These are phyloP conservation scores for Catharus minimus DNA, from an alignment of 2,113 vertebrate genomes.

Conservation along the genomic window DNA sequence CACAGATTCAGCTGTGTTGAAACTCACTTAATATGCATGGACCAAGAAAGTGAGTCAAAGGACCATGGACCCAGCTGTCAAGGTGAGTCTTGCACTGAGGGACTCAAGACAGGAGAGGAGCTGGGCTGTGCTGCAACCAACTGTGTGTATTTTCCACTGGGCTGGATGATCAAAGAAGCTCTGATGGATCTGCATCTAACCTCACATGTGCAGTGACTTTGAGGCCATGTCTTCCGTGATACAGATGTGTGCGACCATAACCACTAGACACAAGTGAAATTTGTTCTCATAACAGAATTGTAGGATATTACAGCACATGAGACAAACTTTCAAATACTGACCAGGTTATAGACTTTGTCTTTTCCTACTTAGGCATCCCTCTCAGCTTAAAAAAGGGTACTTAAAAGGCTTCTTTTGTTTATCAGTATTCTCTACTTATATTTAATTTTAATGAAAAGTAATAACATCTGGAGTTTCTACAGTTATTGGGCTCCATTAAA, in stretches of 20 bases:
- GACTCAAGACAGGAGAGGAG: background rate
- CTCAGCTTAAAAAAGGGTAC: background rate
- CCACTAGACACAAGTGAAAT: background rate
- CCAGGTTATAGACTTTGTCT: background rate
- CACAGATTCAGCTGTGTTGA: background rate
- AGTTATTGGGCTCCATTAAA: background rate
- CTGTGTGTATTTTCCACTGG: background rate
- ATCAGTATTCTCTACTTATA: background rate
- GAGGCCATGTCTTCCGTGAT: background rate
- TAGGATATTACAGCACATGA: too few relatives aligned
- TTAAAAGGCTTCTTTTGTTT: background rate
- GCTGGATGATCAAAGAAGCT: background rate
- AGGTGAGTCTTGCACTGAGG: background rate
- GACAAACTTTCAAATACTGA: background rate
- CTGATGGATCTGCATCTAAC: too few relatives aligned
- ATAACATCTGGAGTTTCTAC: background rate
- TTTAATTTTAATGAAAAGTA: background rate
- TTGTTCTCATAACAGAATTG: background rate
- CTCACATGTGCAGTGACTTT: too few relatives aligned
- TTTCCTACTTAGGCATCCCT: background rate
- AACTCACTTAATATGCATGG: background rate
- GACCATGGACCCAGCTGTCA: background rate
- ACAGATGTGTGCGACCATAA: fast-evolving
- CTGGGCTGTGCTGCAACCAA: background rate
- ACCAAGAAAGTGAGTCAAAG: background rate